Evolutionary conservation across 2,113 vertebrate genomes (phyloP).

Genomic region (Hydropotes inermis): DNA sequence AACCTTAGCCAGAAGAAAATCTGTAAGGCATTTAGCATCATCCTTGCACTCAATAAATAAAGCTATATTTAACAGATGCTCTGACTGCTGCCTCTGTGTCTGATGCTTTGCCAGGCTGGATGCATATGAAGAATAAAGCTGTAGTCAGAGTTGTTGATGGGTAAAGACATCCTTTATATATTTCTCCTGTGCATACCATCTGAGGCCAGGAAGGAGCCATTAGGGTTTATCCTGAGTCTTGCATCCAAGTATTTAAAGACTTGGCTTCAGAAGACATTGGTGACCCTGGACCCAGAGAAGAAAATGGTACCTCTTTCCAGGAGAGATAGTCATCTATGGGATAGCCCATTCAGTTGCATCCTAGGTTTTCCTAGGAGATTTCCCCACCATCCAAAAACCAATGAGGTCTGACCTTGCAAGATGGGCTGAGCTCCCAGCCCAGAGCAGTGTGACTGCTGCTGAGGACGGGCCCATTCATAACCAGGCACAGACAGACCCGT

Average conservation of each 20-base stretch:
- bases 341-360: background rate
- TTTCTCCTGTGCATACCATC: background rate
- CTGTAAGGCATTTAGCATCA: background rate
- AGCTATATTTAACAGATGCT: background rate
- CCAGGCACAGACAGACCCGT: slow-evolving; percentile 58
- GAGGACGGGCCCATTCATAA: slow-evolving; percentile 60
- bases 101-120: background rate
- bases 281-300: background rate
- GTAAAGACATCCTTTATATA: background rate
- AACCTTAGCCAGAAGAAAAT: background rate
- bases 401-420: slow-evolving; percentile 67
- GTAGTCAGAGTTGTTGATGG: background rate
- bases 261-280: background rate
- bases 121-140: background rate
- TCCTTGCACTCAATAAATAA: background rate
- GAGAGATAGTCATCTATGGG: background rate
- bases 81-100: background rate
- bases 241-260: background rate
- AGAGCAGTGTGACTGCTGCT: slow-evolving; percentile 24
- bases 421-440: slow-evolving; percentile 64
- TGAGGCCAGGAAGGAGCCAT: background rate
- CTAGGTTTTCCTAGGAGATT: slow-evolving; percentile 46
- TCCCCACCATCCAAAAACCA: slow-evolving; percentile 39
- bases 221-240: background rate
- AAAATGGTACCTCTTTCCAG: background rate